Conservation (phyloP, 2,888 invertebrate species). For the Chrysodeixis includens region DNA sequence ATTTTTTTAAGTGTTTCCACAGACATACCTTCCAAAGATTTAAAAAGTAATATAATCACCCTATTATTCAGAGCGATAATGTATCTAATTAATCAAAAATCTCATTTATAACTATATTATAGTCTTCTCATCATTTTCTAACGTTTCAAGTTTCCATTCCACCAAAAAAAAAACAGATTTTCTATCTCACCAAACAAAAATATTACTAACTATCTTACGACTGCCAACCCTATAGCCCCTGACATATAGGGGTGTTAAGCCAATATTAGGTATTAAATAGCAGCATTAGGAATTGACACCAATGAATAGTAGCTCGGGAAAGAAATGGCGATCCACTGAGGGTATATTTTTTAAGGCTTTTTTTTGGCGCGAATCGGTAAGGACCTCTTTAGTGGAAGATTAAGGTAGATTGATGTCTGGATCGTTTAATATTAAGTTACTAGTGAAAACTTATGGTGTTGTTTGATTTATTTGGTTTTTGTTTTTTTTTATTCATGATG, state of each 20-base stretch:
- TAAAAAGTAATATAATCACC: too few species aligned
- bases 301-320: conserved; percentile 55
- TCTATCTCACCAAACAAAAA: too few species aligned
- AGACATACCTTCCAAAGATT: too few species aligned
- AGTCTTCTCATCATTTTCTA: too few species aligned
- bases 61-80: too few species aligned
- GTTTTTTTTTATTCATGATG: not conserved
- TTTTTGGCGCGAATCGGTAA: conserved; percentile 15
- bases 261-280: conserved; percentile 76
- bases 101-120: too few species aligned
- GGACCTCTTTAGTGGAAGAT: conserved; percentile 23
- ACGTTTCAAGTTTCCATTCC: too few species aligned
- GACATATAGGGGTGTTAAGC: conserved; percentile 65
- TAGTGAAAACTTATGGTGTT: not conserved
- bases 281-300: conserved; percentile 62
- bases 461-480: not conserved
- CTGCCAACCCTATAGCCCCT: conserved; percentile 45
- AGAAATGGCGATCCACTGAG: conserved; percentile 37
- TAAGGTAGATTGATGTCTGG: conserved; percentile 27
- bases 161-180: not conserved
- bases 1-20: too few species aligned
- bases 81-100: too few species aligned
- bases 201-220: too few species aligned
- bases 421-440: not conserved
- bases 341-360: conserved; percentile 33